Base-by-base conservation (phyloP, 2,113 vertebrate species). In the Diphyllodes magnificus region DNA sequence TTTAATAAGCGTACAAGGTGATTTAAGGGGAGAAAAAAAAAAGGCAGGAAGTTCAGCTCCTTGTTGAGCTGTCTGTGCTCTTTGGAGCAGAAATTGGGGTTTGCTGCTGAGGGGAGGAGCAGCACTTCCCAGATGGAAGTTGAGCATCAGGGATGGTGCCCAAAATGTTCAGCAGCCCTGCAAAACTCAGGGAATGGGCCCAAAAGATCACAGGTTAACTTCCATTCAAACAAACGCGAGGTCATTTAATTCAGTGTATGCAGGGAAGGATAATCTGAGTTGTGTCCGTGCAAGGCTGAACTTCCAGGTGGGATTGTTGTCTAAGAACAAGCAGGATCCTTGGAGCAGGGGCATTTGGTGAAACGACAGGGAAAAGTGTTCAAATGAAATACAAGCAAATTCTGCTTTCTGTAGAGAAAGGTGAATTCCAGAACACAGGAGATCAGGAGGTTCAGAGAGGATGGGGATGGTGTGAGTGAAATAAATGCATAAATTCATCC, bases 1-100 rank as follows among this genome's bases (percentile, higher is more conserved):
- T 95, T 96, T 90, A 90, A 91, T 81, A 83, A 91, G 75, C 47
- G 14, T 17, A 71, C 35, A 40, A 47, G 66, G 86, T 78, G 77
- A 72, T 66, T 81, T 71, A 72, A 66, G 16, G 23, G 2, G 6
- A 1, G 24, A 76, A 59, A 64, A 39, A 63, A 77, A 63, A 76
- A 77, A 73, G 15, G 31, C 57, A 76, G 79, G 54, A 87, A 79
- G 61, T 79, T 79, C 51, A 49, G 51, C 37, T 90, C 49, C 69
- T 75, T 60, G 71, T 69, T 0, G 19, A 53, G 68, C 40, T 95
- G 56, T 53, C 68, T 40, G 5, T 77, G 80, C 20, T 92, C 76
- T 93, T 39, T 65, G 69, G 88, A 91, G 93, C 88, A 94, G 93
- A 88, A 60, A 63, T 19, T 53, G 64, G 61, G 37, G 16, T 56